These are phyloP conservation scores for Dynastes maya DNA, from an alignment of 2,888 invertebrate genomes.

Conservation along the genomic window DNA sequence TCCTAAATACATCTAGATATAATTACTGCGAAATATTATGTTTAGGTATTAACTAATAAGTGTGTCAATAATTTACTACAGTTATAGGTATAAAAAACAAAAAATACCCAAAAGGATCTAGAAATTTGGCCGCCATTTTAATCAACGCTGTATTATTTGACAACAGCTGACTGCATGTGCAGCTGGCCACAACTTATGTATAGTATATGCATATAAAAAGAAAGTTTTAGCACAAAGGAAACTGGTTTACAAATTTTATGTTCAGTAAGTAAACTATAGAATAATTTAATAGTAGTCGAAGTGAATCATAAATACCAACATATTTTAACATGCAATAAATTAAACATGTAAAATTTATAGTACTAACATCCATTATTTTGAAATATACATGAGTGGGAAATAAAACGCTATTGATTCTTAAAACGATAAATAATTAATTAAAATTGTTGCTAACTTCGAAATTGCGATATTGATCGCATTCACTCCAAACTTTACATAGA, in stretches of 20 bases:
- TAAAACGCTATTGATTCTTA: background rate
- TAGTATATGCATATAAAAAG: slow-evolving; percentile 17
- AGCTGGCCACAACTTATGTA: slow-evolving; percentile 30
- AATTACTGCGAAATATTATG: no score
- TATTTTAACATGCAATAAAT: background rate
- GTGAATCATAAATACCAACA: background rate
- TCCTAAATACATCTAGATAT: no score
- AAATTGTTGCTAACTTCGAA: slow-evolving; percentile 16
- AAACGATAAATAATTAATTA: slow-evolving; percentile 23
- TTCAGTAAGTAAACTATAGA: background rate
- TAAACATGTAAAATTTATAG: background rate
- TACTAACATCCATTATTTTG: background rate
- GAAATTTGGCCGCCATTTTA: slow-evolving; percentile 29
- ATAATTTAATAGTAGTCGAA: slow-evolving; percentile 5
- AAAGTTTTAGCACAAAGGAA: slow-evolving; percentile 36
- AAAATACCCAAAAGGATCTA: background rate
- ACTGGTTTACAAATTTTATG: slow-evolving; percentile 34
- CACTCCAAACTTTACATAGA: background rate
- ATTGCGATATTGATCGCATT: background rate
- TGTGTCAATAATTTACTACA: no score
- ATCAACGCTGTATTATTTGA: slow-evolving; percentile 31
- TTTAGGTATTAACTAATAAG: no score
- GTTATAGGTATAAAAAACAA: no score
- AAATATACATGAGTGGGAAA: background rate
- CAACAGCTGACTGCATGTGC: slow-evolving; percentile 37